Conservation (phyloP, 2,888 invertebrate species). For the Blastobasis adustella region DNA sequence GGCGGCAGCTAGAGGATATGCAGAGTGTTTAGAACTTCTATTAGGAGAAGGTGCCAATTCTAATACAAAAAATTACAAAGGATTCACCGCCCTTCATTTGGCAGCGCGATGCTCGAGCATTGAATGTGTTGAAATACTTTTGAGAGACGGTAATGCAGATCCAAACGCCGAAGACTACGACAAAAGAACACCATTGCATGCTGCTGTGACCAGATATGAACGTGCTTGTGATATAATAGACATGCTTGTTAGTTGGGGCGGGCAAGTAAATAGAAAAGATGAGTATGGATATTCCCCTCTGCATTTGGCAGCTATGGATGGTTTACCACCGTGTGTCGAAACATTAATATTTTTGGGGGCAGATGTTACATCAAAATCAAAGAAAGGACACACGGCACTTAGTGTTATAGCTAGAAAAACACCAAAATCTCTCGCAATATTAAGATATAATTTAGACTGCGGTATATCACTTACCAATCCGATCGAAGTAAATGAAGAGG, state of each 20-base stretch:
- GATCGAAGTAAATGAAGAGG: slow-evolving; percentile 85
- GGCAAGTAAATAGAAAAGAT: slow-evolving; percentile 88
- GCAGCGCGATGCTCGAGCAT: slow-evolving; percentile 86
- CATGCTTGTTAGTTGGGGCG: slow-evolving; percentile 84
- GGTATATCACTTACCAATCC: slow-evolving; percentile 84
- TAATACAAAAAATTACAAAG: slow-evolving; percentile 83
- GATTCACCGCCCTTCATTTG: slow-evolving; percentile 90
- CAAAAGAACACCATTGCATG: slow-evolving; percentile 86
- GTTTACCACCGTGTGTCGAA: slow-evolving; percentile 88
- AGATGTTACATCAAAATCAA: slow-evolving; percentile 90
- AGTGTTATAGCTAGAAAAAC: slow-evolving; percentile 90
- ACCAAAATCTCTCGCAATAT: slow-evolving; percentile 86
- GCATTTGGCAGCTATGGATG: slow-evolving; percentile 89
- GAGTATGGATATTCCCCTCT: slow-evolving; percentile 89
- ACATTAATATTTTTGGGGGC: slow-evolving; percentile 88
- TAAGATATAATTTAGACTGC: slow-evolving; percentile 85
- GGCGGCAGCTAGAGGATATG: slow-evolving; percentile 90
- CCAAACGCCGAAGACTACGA: slow-evolving; percentile 87
- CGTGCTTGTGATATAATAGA: slow-evolving; percentile 87
- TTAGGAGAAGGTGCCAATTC: slow-evolving; percentile 85
- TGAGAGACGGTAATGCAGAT: slow-evolving; percentile 84
- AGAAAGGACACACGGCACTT: slow-evolving; percentile 88
- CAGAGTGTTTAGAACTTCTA: slow-evolving; percentile 86
- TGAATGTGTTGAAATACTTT: slow-evolving; percentile 85
- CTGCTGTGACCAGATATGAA: slow-evolving; percentile 85